Base-by-base conservation (phyloP, 1,140 invertebrate species). In the Temnothorax nylanderi region DNA sequence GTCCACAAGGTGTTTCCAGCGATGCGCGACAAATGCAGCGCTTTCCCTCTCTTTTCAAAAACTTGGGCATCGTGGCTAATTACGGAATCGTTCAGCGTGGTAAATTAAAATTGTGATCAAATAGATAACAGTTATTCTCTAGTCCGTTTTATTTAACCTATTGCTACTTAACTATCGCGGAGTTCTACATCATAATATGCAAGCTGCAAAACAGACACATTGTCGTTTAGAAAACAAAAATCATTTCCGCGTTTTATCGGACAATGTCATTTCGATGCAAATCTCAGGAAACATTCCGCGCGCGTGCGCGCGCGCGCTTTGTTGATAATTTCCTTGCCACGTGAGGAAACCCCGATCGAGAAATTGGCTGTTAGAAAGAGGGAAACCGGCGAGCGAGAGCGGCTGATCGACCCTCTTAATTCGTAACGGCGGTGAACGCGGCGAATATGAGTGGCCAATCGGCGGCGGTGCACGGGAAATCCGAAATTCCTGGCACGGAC, bases 401-500 rank as follows among this genome's bases (percentile, higher is more conserved):
- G 41, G 58, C 60, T 58, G 69, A 32, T 74, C 44, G 88, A 81
- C 37, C 32, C 56, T 41, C 84, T 89, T 89, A 89, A 89, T 89
- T 89, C 58, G 88, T 81, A 89, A 89, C 84, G 54, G 58, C 37
- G 47, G 37, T 69, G 71, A 78, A 54, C 87, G 65, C 58, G 60
- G 84, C 44, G 80, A 82, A 82, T 82, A 87, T 81, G 56, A 85
- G 58, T 49, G 84, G 62, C 65, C 84, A 49, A 86, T 81, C 76
- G 85, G 58, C 75, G 88, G 56, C 56, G 80, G 41, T 85, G 54
- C 82, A 80, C 87, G 84, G 69, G 64, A 91, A 90, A 91, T 90
- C 86, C 85, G 84, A 92, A 90, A 91, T 90, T 90, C 91, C 82
- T 87, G 77, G 89, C 89, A 92, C 90, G 90, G 88, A 91, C 90